phyloP scores from a whole-genome alignment of 2,797 vertebrate genomes.

The Hapalemur alaotrensis region DNA sequence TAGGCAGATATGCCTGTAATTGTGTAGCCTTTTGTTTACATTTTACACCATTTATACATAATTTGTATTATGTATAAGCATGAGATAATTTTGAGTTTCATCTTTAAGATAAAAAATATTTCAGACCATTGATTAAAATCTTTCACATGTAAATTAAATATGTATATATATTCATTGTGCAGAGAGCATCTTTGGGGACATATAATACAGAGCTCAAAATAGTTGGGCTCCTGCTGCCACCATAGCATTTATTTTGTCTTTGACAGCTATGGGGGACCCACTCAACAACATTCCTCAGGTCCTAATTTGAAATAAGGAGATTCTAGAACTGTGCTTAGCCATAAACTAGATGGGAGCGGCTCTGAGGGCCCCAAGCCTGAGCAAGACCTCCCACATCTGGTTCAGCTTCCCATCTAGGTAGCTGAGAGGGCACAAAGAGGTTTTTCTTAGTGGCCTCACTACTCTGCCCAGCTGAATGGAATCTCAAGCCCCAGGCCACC shows the following conservation, averaged over 20 bases:
- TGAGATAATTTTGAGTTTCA: constrained; percentile 31
- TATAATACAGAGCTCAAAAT: background rate
- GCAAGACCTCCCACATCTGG: background rate
- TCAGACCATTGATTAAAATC: background rate
- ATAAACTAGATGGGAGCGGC: background rate
- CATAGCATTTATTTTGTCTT: background rate
- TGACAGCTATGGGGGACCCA: background rate
- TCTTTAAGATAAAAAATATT: background rate
- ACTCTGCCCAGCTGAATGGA: background rate
- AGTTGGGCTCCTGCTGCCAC: background rate
- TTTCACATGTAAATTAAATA: background rate
- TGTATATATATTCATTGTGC: background rate
- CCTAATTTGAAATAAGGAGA: background rate
- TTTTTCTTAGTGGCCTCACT: background rate
- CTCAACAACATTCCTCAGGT: background rate
- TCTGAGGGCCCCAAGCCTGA: background rate
- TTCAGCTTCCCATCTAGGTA: background rate
- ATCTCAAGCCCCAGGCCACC: background rate
- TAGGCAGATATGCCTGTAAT: background rate
- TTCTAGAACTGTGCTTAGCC: background rate
- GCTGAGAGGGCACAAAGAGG: background rate
- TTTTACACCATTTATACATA: background rate
- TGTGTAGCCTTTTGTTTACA: background rate
- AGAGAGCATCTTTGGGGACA: background rate
- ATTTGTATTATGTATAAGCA: background rate